Conservation (phyloP, 1,140 invertebrate genomes). For the Zaprionus lachaisei region DNA sequence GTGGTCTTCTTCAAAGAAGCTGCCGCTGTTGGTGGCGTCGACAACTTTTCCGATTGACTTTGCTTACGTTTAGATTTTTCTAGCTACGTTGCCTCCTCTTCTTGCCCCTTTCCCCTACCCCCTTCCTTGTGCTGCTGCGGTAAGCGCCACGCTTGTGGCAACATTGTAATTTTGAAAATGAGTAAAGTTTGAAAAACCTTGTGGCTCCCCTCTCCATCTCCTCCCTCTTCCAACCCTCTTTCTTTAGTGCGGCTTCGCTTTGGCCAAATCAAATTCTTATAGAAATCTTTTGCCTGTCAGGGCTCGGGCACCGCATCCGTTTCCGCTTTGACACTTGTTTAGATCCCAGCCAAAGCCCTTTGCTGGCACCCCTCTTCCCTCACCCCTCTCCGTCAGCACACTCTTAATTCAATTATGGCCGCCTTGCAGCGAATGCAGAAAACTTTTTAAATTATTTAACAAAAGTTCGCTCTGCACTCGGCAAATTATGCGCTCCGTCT, state of each 20-base stretch:
- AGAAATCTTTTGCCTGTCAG: conserved; percentile 54
- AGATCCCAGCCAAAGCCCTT: conserved; percentile 33
- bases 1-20: conserved; percentile 65
- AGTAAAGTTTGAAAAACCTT: conserved; percentile 83
- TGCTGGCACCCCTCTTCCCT: neutral
- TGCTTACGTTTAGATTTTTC: conserved; percentile 83
- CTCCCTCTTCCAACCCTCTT: neutral
- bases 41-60: conserved; percentile 83
- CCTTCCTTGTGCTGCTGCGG: conserved; percentile 53
- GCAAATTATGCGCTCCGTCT: conserved; percentile 67
- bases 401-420: conserved; percentile 56
- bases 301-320: conserved; percentile 56
- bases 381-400: neutral
- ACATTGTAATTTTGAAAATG: conserved; percentile 84
- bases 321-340: conserved; percentile 81
- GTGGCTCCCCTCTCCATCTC: conserved; percentile 37
- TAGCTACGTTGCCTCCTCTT: conserved; percentile 41
- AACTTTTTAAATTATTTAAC: conserved; percentile 72
- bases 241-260: conserved; percentile 32
- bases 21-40: conserved; percentile 44
- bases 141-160: conserved; percentile 75
- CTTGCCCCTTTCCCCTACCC: neutral
- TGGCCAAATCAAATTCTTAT: conserved; percentile 75
- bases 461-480: conserved; percentile 44
- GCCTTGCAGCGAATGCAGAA: conserved; percentile 64